Percentiles rank a stretch among this genome's conserved stretches.
phyloP scores from a whole-genome alignment of 2,888 invertebrate species.

The Drosophila anceps region DNA sequence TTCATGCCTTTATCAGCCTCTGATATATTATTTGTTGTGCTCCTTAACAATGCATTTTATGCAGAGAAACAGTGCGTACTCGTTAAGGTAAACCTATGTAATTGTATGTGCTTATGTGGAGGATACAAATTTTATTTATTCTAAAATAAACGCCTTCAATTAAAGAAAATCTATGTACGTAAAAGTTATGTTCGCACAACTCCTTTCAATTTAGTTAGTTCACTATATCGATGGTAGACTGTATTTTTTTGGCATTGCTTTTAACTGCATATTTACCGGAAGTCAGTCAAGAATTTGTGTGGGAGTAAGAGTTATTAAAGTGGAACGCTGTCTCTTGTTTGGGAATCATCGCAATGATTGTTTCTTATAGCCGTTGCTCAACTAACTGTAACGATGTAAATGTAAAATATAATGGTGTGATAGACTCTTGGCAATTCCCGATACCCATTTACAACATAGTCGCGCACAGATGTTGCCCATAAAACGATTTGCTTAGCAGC shows the following conservation, averaged over 20 bases:
- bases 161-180: too few relatives aligned
- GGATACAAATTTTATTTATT: neutral
- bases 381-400: conserved; percentile 1
- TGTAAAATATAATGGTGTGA: neutral
- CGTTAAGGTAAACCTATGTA: neutral
- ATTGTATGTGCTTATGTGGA: neutral
- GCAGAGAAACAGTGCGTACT: neutral
- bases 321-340: conserved; percentile 36
- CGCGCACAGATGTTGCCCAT: conserved; percentile 51
- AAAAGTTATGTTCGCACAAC: neutral
- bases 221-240: conserved; percentile 8
- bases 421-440: conserved; percentile 16
- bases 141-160: neutral
- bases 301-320: conserved; percentile 35
- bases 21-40: conserved; percentile 11
- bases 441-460: conserved; percentile 21
- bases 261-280: conserved; percentile 40
- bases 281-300: conserved; percentile 15
- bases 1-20: neutral
- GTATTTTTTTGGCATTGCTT: conserved; percentile 30
- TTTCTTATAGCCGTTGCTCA: conserved; percentile 4
- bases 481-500: conserved; percentile 42
- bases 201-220: neutral
- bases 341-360: neutral
- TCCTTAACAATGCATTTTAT: neutral